phyloP scores from a whole-genome alignment of 2,113 vertebrate species.

The Anser cygnoides region DNA sequence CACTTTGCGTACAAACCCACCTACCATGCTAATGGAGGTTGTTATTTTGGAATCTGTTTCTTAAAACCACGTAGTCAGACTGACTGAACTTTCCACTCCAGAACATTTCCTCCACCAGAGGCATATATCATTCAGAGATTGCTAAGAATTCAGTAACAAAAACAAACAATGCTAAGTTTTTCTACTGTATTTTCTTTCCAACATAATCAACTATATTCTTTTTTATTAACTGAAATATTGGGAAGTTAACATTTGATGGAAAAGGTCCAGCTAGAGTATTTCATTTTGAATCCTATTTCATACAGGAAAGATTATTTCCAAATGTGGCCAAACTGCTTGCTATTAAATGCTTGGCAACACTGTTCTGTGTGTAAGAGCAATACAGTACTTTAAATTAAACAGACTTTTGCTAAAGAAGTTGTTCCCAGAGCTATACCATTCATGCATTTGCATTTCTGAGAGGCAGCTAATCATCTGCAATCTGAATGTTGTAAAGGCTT shows the following conservation, averaged over 20 bases:
- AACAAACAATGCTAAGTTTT: slow-evolving; percentile 19
- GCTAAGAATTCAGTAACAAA: slow-evolving; percentile 58
- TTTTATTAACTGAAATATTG: slow-evolving; percentile 69
- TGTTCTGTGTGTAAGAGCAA: neutral
- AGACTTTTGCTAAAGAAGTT: neutral
- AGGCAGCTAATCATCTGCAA: slow-evolving; percentile 55
- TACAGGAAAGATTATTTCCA: slow-evolving; percentile 70
- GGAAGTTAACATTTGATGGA: slow-evolving; percentile 54
- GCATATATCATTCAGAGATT: slow-evolving; percentile 49
- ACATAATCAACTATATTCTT: slow-evolving; percentile 48
- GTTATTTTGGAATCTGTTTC: slow-evolving; percentile 41
- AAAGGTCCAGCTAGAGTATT: slow-evolving; percentile 51
- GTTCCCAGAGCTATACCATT: neutral
- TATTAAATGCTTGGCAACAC: slow-evolving; percentile 33
- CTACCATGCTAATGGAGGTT: slow-evolving; percentile 36
- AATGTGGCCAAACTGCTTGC: slow-evolving; percentile 46
- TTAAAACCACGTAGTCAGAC: slow-evolving; percentile 41
- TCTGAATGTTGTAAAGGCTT: slow-evolving; percentile 37
- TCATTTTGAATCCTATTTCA: slow-evolving; percentile 52
- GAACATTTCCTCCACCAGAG: slow-evolving; percentile 14
- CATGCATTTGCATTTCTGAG: slow-evolving; percentile 52
- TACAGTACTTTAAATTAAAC: neutral
- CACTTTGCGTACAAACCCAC: slow-evolving; percentile 48
- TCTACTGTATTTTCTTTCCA: slow-evolving; percentile 48
- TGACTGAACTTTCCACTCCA: slow-evolving; percentile 30